These are phyloP conservation scores for Psittacula cyanocephala DNA, from an alignment of 2,113 vertebrate species.

Conservation along the genomic window DNA sequence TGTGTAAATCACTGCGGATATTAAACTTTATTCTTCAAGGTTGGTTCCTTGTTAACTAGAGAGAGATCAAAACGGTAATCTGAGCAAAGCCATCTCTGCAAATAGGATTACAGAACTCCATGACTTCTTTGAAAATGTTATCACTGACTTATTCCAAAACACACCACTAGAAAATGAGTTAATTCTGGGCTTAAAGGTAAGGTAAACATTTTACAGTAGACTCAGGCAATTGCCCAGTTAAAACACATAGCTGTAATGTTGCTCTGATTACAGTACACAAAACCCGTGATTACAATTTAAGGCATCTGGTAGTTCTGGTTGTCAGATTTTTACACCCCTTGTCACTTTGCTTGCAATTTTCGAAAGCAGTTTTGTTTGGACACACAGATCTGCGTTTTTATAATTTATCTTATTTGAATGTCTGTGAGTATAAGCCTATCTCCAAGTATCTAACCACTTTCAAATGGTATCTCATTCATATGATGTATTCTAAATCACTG, in stretches of 20 bases:
- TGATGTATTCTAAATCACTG: not conserved
- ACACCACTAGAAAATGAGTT: conserved; percentile 27
- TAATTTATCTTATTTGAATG: not conserved
- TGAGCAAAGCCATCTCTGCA: not conserved
- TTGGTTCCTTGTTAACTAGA: not conserved
- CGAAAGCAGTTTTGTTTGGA: not conserved
- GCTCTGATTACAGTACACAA: not conserved
- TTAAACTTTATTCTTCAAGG: not conserved
- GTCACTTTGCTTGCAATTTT: not conserved
- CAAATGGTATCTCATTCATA: not conserved
- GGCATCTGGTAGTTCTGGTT: conserved; percentile 42
- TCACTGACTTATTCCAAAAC: not conserved
- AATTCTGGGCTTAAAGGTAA: conserved; percentile 52
- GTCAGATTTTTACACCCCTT: conserved; percentile 8
- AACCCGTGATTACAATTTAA: conserved; percentile 7
- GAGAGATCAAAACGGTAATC: not conserved
- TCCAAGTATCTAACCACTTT: not conserved
- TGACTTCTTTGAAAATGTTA: conserved; percentile 52
- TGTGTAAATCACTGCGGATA: not conserved
- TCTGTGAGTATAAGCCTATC: not conserved
- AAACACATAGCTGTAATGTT: conserved; percentile 3
- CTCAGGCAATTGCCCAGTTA: conserved; percentile 23
- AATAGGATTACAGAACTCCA: not conserved
- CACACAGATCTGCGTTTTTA: not conserved
- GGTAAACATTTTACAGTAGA: conserved; percentile 34